A percentile compares a stretch with the other conserved stretches of the same genome.
These are phyloP conservation scores for Oncorhynchus keta DNA, from an alignment of 2,113 vertebrate species.

Conservation along the genomic window DNA sequence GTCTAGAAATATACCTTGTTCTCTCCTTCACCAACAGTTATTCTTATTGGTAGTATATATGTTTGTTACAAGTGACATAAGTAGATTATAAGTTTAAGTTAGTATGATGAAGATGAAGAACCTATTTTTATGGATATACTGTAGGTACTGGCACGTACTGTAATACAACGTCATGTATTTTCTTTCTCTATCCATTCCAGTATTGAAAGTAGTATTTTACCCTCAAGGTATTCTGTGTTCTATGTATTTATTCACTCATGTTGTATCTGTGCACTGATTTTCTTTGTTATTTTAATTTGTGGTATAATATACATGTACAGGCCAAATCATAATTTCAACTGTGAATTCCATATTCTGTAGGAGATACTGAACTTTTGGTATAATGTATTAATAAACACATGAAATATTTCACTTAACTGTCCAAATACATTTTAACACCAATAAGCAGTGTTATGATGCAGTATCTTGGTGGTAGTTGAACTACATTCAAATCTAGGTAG, in stretches of 20 bases:
- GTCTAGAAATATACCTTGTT: too few species aligned
- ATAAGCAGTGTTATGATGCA: not conserved
- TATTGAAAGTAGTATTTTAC: not conserved
- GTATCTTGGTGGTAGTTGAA: too few species aligned
- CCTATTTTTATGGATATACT: not conserved
- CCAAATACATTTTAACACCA: not conserved
- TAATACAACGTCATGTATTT: not conserved
- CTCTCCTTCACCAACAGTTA: too few species aligned
- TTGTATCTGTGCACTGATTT: not conserved
- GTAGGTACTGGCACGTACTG: too few species aligned
- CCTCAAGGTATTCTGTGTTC: not conserved
- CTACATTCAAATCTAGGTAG: too few species aligned
- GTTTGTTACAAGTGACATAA: too few species aligned
- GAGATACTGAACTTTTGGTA: not conserved
- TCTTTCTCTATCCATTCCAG: constrained; percentile 3
- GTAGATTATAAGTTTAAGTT: too few species aligned
- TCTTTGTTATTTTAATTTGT: not conserved
- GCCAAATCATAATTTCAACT: too few species aligned
- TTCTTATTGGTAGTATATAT: too few species aligned
- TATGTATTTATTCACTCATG: not conserved
- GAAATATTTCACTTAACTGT: not conserved
- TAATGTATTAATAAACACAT: not conserved
- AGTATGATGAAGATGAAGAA: too few species aligned
- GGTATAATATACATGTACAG: not conserved
- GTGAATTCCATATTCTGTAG: not conserved